Percentiles rank a stretch among this genome's conserved stretches.
These are phyloP conservation scores for Sylvia borin DNA, from an alignment of 2,797 vertebrate species.

Conservation along the genomic window DNA sequence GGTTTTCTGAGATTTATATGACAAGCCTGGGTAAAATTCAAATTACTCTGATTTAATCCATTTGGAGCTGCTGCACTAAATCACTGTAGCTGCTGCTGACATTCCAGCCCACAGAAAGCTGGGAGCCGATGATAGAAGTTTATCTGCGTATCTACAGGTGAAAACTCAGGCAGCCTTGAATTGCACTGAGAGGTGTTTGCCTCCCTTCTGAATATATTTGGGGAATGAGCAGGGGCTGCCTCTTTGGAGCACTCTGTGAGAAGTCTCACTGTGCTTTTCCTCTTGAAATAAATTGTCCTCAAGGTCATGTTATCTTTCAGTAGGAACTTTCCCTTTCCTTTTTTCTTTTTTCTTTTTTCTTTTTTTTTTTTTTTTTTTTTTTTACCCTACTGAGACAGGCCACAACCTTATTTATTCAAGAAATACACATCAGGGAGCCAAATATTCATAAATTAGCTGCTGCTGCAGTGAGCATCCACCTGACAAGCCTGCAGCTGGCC, in stretches of 20 bases:
- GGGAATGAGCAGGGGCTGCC: conserved; percentile 26
- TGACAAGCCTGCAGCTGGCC: background rate
- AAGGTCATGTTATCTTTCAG: conserved; percentile 1
- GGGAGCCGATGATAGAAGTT: conserved; percentile 54
- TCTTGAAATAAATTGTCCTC: conserved; percentile 33
- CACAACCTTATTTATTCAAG: background rate
- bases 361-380: background rate
- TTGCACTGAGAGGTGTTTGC: conserved; percentile 46
- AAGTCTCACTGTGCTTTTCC: background rate
- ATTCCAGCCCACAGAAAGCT: conserved; percentile 71
- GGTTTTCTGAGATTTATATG: conserved; percentile 78
- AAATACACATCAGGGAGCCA: background rate
- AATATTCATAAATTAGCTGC: background rate
- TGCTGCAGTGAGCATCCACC: background rate
- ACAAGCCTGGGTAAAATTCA: conserved; percentile 79
- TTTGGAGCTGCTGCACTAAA: conserved; percentile 77
- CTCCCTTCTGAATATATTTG: conserved; percentile 45
- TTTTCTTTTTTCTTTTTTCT: background rate
- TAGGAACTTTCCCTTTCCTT: background rate
- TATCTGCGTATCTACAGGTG: conserved; percentile 75
- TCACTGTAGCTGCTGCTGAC: conserved; percentile 72
- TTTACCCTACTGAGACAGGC: background rate
- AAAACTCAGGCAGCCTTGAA: conserved; percentile 64
- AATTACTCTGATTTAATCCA: conserved; percentile 81
- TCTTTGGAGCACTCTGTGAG: background rate